These are phyloP conservation scores for Orussus abietinus DNA, from an alignment of 1,140 invertebrate genomes.

Conservation along the genomic window DNA sequence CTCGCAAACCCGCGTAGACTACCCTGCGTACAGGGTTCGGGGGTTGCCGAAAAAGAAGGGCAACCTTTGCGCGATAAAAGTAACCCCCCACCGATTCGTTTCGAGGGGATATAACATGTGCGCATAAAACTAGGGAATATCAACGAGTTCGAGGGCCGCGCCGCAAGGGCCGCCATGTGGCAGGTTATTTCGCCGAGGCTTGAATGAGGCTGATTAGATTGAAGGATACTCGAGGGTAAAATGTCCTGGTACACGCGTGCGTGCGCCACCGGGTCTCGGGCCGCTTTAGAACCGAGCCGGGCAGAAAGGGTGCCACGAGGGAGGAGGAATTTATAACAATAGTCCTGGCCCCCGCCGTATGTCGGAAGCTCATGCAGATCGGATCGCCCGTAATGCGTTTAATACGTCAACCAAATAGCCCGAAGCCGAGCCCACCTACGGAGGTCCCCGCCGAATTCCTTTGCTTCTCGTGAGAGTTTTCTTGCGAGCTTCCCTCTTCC, in stretches of 20 bases:
- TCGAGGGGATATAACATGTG: too few relatives aligned
- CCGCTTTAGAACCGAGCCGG: constrained; percentile 6
- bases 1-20: too few relatives aligned
- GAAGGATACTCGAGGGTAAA: constrained; percentile 28
- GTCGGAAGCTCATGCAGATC: constrained; percentile 41
- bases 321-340: constrained; percentile 17
- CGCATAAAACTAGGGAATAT: too few relatives aligned
- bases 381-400: constrained; percentile 28
- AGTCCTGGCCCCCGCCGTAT: constrained; percentile 28
- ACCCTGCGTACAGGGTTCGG: too few relatives aligned
- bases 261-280: neutral
- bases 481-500: too few relatives aligned
- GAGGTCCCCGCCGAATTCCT: too few relatives aligned
- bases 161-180: constrained; percentile 36
- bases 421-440: too few relatives aligned
- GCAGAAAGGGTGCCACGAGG: constrained; percentile 31
- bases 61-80: too few relatives aligned
- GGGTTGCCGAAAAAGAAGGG: too few relatives aligned
- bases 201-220: constrained; percentile 44
- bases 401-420: constrained; percentile 29
- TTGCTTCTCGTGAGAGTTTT: too few relatives aligned
- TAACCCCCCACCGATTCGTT: too few relatives aligned
- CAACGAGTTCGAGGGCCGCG: too few relatives aligned
- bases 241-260: constrained; percentile 8
- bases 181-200: constrained; percentile 39